phyloP scores from a whole-genome alignment of 2,113 vertebrate species.

The Pontoporia blainvillei region DNA sequence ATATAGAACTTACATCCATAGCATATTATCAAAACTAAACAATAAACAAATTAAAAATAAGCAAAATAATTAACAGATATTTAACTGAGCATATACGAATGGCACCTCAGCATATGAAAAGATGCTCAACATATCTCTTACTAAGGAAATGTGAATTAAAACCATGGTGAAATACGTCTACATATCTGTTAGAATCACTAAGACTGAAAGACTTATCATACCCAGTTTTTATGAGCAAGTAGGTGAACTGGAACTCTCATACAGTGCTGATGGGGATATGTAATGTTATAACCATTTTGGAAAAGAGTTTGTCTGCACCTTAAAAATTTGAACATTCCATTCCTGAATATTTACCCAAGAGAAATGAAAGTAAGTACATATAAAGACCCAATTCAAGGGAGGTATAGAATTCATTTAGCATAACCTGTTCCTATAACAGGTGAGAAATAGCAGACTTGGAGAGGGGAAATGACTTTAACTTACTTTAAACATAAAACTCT shows the following conservation, averaged over 20 bases:
- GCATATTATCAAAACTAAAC: background rate
- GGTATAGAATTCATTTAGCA: background rate
- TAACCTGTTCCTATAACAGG: background rate
- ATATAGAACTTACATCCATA: background rate
- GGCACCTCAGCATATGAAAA: background rate
- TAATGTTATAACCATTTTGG: background rate
- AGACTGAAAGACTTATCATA: background rate
- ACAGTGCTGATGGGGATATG: background rate
- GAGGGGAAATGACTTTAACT: background rate
- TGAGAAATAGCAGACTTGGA: background rate
- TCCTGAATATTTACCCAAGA: background rate
- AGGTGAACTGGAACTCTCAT: background rate
- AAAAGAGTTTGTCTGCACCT: background rate
- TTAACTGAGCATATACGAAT: background rate
- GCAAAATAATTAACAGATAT: background rate
- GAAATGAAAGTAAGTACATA: background rate
- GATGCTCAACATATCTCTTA: background rate
- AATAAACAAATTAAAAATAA: background rate
- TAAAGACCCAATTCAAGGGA: background rate
- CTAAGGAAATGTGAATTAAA: background rate
- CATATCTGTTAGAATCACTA: background rate
- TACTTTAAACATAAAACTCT: background rate
- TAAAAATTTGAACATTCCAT: background rate
- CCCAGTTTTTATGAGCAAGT: background rate
- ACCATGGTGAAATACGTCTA: background rate